Conservation (phyloP, 2,797 vertebrate genomes). For the Enteromius afrohamiltoni region DNA sequence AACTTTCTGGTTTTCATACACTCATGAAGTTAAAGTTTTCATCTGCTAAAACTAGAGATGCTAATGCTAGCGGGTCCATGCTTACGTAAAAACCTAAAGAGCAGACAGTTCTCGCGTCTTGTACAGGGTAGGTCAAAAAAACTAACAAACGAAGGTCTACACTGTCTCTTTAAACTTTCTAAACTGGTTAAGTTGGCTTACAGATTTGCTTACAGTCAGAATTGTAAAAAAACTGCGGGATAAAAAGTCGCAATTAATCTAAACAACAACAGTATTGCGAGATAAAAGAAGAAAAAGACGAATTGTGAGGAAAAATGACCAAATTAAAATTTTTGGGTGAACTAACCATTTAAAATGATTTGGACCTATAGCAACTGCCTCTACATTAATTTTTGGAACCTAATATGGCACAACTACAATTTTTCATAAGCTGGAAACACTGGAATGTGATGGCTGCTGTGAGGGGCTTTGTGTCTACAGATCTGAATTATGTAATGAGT, state of each 20-base stretch:
- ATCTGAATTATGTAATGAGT: slow-evolving; percentile 1
- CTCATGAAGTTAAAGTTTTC: too few species aligned
- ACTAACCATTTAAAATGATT: background rate
- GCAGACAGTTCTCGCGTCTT: too few species aligned
- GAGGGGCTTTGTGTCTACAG: background rate
- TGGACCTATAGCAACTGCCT: background rate
- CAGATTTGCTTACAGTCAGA: too few species aligned
- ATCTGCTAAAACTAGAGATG: too few species aligned
- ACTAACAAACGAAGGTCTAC: too few species aligned
- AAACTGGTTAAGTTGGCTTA: too few species aligned
- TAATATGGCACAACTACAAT: background rate
- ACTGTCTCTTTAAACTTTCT: too few species aligned
- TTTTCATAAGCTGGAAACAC: background rate
- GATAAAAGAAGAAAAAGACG: background rate
- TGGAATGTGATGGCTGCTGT: slow-evolving; percentile 4
- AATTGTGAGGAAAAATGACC: background rate
- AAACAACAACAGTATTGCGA: background rate
- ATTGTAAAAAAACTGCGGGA: background rate
- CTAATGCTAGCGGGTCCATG: too few species aligned
- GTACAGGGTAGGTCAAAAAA: too few species aligned
- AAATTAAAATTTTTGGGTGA: background rate
- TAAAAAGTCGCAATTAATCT: background rate
- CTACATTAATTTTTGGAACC: background rate
- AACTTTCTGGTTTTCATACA: too few species aligned
- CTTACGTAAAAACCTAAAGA: too few species aligned